A percentile compares a stretch with the other conserved stretches of the same genome.
phyloP scores from a whole-genome alignment of 1,140 invertebrate species.

The Cydia strobilella region DNA sequence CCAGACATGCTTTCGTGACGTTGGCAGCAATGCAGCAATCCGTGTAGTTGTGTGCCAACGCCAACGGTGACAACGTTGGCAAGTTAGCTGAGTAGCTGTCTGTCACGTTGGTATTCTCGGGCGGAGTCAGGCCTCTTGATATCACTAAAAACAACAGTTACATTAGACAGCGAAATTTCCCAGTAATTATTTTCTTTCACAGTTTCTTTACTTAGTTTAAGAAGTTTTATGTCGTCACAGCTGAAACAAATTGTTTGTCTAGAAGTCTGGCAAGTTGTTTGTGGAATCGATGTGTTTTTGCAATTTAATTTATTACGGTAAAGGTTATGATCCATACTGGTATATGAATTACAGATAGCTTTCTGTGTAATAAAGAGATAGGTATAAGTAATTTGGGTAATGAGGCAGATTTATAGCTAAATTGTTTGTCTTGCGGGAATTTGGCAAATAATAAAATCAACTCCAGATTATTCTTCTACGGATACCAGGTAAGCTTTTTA shows the following conservation, averaged over 20 bases:
- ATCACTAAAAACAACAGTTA: conserved; percentile 75
- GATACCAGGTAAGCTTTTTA: not conserved
- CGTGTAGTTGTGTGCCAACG: conserved; percentile 86
- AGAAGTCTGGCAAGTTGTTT: not conserved
- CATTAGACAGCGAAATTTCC: not conserved
- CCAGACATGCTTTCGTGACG: conserved; percentile 85
- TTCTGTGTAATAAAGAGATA: not conserved
- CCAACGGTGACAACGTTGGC: conserved; percentile 68
- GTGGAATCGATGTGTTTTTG: not conserved
- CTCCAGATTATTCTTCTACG: too few species aligned
- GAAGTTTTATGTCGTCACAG: not conserved
- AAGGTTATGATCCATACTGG: not conserved
- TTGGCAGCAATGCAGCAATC: conserved; percentile 86
- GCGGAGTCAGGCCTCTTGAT: conserved; percentile 79
- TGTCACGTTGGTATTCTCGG: conserved; percentile 70
- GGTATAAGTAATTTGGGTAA: not conserved
- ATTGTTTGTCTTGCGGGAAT: too few species aligned
- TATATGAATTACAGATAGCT: not conserved
- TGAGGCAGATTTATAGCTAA: too few species aligned
- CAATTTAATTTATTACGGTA: not conserved
- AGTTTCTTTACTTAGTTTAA: not conserved
- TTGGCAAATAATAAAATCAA: too few species aligned
- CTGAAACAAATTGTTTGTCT: not conserved
- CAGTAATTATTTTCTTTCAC: not conserved
- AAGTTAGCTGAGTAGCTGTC: conserved; percentile 76